Evolutionary conservation across 2,888 invertebrate genomes (phyloP), one percentile per base, ranked within the genome.

Genomic region (Apotomis capreana): DNA sequence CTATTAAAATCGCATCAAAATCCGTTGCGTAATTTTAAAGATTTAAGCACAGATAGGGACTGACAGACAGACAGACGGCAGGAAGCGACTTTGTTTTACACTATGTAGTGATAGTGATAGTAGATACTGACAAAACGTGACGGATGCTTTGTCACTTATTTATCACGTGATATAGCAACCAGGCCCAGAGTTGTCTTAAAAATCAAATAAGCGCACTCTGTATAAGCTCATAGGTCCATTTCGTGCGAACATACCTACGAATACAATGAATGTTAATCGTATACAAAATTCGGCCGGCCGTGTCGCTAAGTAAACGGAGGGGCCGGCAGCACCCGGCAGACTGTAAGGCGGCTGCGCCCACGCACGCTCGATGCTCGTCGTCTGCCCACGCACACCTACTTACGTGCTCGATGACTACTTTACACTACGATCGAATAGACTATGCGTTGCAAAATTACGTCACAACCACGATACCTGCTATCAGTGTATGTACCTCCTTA

Each of bases 271-370:
- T 6, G 9, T 10, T 49, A 1, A 9, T 3, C 12, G 5, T 49
- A 49, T 8, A 49, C 6, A 49, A 49, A 49, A n/a, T 64, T 8
- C 10, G 13, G 44, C 12, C 55, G 64, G 54, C 54, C 54, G 51
- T 40, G 12, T 55, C 65, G 55, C 46, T 57, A 63, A 51, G 57
- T 63, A 63, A 69, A 63, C 69, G 62, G 62, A 62, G 52, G 37
- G 52, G 49, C 26, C 26, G 37, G 15, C 26, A 26, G 26, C 26
- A 26, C 26, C 62, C 62, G 44, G 65, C 75, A 82, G 82, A 82
- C 81, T 76, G 81, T 77, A 74, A 78, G 81, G 82, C 82, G 81
- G 73, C 81, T 80, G 84, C 87, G 87, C 91, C 90, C 84, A 90
- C 90, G 89, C 88, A 84, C 72, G 60, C 58, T 74, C 74, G 68